These are phyloP conservation scores for Platycheirus albimanus DNA, from an alignment of 2,888 invertebrate species.

Conservation along the genomic window DNA sequence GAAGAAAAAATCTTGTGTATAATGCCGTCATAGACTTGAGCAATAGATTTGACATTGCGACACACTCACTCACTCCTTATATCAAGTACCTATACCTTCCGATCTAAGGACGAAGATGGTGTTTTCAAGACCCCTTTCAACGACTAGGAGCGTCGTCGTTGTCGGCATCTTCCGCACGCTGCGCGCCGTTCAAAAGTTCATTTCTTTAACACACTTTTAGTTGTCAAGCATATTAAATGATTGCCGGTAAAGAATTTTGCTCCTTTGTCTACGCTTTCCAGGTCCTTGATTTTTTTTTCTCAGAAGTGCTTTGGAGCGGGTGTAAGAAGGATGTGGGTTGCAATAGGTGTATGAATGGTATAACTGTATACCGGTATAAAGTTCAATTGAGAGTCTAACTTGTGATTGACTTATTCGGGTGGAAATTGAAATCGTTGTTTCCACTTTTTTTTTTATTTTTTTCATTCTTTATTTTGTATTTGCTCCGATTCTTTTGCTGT, in stretches of 20 bases:
- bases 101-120: constrained; percentile 8
- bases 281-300: constrained; percentile 49
- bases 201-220: constrained; percentile 70
- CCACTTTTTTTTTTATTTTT: constrained; percentile 30
- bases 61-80: no score
- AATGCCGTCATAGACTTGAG: constrained; percentile 15
- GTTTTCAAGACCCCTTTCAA: background rate
- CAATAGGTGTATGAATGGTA: constrained; percentile 11
- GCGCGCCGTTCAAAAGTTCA: constrained; percentile 52
- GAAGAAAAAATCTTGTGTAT: constrained; percentile 3
- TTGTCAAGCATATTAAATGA: constrained; percentile 74
- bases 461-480: constrained; percentile 45
- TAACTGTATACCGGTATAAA: constrained; percentile 27
- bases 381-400: constrained; percentile 73
- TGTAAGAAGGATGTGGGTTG: background rate
- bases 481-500: constrained; percentile 40
- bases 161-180: no score
- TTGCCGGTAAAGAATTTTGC: constrained; percentile 47
- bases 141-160: no score
- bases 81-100: background rate
- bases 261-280: constrained; percentile 21
- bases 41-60: constrained; percentile 50
- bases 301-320: constrained; percentile 8
- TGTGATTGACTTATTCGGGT: constrained; percentile 75
- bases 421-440: constrained; percentile 75